phyloP scores from a whole-genome alignment of 2,888 invertebrate genomes.

The Drosophila melanosoma region DNA sequence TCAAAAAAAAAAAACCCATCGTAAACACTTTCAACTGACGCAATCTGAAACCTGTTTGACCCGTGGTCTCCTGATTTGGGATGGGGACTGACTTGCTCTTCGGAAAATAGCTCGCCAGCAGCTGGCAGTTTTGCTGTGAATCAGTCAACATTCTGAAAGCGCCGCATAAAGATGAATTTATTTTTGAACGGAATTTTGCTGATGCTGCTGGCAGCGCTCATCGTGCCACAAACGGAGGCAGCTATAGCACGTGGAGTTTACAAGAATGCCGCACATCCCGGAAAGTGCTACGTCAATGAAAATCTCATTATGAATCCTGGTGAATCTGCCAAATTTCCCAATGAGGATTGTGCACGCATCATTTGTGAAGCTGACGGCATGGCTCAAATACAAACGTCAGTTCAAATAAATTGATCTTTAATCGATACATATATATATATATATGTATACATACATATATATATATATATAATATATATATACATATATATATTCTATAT shows the following conservation, averaged over 20 bases:
- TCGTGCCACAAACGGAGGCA: not conserved
- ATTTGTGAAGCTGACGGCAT: not conserved
- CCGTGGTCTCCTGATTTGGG: not conserved
- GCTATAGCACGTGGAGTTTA: not conserved
- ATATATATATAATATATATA: not conserved
- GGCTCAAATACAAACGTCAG: not conserved
- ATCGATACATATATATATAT: not conserved
- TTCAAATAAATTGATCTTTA: not conserved
- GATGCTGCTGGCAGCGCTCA: not conserved
- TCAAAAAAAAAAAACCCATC: not conserved
- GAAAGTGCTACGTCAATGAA: not conserved
- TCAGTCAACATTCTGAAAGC: not conserved
- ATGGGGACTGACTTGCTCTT: not conserved
- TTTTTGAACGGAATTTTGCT: not conserved
- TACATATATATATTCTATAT: not conserved
- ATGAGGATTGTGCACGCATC: not conserved
- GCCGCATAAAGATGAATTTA: not conserved
- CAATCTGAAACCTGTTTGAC: constrained; percentile 32
- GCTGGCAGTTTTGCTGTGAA: constrained; percentile 1
- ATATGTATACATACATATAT: not conserved
- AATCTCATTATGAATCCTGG: not conserved
- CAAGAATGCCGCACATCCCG: not conserved
- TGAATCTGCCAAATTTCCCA: not conserved
- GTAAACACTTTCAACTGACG: constrained; percentile 1
- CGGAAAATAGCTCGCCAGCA: not conserved